Evolutionary conservation across 2,888 invertebrate genomes (phyloP), one percentile per base, ranked within the genome.

Genomic region (Danaus chrysippus): DNA sequence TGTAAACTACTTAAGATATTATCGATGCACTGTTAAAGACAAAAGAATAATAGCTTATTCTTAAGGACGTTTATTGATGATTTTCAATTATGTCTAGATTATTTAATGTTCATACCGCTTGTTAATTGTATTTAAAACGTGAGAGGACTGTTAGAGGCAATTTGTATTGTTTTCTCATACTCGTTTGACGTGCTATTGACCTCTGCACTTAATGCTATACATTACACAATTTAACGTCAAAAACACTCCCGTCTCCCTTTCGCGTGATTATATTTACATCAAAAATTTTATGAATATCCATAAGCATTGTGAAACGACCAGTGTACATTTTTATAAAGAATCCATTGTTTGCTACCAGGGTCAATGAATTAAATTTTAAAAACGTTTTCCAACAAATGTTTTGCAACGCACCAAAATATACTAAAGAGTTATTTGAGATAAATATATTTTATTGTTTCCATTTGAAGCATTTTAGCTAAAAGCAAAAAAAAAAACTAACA

Each of bases 61-160:
- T n/a, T n/a, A 43, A 10, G 59, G 13, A 23, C 57, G n/a, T 49
- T 52, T 34, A 65, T 59, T 46, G 43, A 60, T 52, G 43, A 58
- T 58, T 44, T 5, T 63, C 55, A 56, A 65, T 57, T 52, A 42
- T 13, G 8, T 62, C 12, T 19, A 54, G 41, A 56, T 34, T 17
- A 17, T 52, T 42, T 34, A 66, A 64, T 64, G 62, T 61, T 41
- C 54, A 10, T 13, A 46, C 10, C 1, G 17, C 49, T 49, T 49
- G 49, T 46, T 59, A 56, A 43, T 59, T 59, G 52, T n/a, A 44
- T 59, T 56, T 42, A 34, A 59, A 65, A 59, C 64, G 59, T 65
- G 62, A 59, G 34, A n/a, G n/a, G 59, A 34, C 13, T 19, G 23
- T 64, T 64, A 57, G 62, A 54, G 17, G 46, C 41, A 12, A 59